These are phyloP conservation scores for Gymnopithys bicolor DNA, from an alignment of 2,797 vertebrate species.

Conservation along the genomic window DNA sequence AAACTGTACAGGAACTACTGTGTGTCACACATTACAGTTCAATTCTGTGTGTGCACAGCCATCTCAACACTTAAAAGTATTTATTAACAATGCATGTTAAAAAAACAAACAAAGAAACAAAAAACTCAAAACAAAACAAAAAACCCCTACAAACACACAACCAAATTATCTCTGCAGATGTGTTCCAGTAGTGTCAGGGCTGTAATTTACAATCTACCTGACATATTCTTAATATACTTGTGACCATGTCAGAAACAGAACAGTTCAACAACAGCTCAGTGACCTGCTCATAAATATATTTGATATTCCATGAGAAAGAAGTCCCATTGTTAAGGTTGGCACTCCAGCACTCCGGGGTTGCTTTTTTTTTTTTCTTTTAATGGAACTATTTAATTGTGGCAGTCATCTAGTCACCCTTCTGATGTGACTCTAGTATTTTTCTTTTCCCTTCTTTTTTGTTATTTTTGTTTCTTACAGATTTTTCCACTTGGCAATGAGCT, in stretches of 20 bases:
- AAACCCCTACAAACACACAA: no score
- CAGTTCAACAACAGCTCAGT: not conserved
- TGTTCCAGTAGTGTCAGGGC: not conserved
- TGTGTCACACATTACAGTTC: not conserved
- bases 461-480: not conserved
- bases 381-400: not conserved
- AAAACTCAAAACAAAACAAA: no score
- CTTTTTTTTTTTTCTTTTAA: not conserved
- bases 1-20: not conserved
- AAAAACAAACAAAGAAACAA: not conserved
- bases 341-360: not conserved
- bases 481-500: slow-evolving; percentile 28
- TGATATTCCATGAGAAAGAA: not conserved
- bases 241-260: not conserved
- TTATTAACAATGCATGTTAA: not conserved
- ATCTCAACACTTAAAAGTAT: not conserved
- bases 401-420: not conserved
- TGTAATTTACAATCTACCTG: not conserved
- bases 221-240: not conserved
- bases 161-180: not conserved
- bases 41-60: not conserved
- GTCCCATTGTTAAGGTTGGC: not conserved
- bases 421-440: not conserved
- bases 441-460: not conserved
- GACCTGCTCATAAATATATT: not conserved